Evolutionary conservation across 64 coral and sea anemone species (phyloP).

Genomic region (Stichodactyla helianthus): DNA sequence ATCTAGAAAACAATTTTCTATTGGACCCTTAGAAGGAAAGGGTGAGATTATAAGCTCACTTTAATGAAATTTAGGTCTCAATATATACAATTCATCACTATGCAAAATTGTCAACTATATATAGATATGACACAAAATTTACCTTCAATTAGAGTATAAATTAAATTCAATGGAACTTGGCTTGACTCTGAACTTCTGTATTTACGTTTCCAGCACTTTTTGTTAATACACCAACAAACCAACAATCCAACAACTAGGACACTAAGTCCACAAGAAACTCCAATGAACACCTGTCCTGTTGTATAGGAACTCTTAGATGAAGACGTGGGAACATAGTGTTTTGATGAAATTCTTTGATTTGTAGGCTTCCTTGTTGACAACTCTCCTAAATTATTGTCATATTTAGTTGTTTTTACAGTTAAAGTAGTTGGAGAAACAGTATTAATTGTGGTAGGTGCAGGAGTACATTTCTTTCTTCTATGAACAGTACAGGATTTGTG

Average conservation of each 20-base stretch:
- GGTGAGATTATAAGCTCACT: no score
- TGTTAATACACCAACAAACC: not conserved
- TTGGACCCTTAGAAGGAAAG: no score
- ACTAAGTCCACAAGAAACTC: not conserved
- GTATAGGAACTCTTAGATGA: not conserved
- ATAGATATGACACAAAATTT: not conserved
- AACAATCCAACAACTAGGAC: not conserved
- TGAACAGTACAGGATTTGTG: constrained; percentile 27
- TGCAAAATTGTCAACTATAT: no score
- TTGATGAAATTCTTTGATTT: not conserved
- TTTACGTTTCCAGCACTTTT: not conserved
- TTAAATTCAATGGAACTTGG: not conserved
- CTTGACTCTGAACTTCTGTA: not conserved
- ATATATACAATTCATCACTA: no score
- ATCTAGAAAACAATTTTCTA: no score
- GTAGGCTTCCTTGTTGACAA: not conserved
- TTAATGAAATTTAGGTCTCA: no score
- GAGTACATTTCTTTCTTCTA: not conserved
- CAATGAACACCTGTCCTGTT: not conserved
- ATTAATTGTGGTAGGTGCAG: not conserved
- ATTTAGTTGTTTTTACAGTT: not conserved
- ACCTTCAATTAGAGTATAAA: not conserved
- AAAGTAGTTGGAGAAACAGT: not conserved
- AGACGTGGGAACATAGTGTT: no score
- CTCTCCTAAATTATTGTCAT: not conserved